A percentile compares a stretch with the other conserved stretches of the same genome.
phyloP scores from a whole-genome alignment of 1,140 invertebrate genomes.

The Chionoecetes opilio region DNA sequence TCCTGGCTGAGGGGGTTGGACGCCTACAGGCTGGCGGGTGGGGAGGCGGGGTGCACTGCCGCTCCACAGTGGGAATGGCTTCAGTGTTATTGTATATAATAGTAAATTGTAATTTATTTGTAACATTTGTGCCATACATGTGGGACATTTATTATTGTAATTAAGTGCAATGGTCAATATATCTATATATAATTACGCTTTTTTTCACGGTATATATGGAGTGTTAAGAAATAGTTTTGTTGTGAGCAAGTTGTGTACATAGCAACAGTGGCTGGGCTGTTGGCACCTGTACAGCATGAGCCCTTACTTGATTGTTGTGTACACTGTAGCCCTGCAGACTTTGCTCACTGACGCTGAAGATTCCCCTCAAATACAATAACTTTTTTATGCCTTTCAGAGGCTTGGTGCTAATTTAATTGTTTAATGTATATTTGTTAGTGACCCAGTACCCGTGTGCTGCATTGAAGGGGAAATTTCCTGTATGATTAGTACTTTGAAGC shows the following conservation, averaged over 20 bases:
- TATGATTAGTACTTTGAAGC: not conserved
- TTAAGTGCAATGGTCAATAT: conserved; percentile 65
- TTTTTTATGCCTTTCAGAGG: conserved; percentile 21
- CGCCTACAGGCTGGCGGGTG: not conserved
- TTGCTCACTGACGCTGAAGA: conserved; percentile 50
- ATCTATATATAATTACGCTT: conserved; percentile 42
- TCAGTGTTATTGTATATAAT: conserved; percentile 60
- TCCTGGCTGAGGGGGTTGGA: not conserved
- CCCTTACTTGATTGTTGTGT: no score
- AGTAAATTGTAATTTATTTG: conserved; percentile 70
- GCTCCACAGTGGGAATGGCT: conserved; percentile 44
- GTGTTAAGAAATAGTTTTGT: no score
- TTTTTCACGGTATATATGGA: conserved; percentile 40
- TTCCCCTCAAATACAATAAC: not conserved
- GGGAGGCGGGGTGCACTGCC: not conserved
- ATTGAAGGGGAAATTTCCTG: not conserved
- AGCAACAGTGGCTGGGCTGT: no score
- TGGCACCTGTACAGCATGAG: no score
- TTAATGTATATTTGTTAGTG: conserved; percentile 38
- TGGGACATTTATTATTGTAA: conserved; percentile 60
- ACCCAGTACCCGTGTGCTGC: not conserved
- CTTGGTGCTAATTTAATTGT: conserved; percentile 1
- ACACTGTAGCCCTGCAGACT: conserved; percentile 27
- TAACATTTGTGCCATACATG: conserved; percentile 71
- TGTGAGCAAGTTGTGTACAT: no score